These are phyloP conservation scores for Eudyptes chrysolophus DNA, from an alignment of 2,113 vertebrate species.

Conservation along the genomic window DNA sequence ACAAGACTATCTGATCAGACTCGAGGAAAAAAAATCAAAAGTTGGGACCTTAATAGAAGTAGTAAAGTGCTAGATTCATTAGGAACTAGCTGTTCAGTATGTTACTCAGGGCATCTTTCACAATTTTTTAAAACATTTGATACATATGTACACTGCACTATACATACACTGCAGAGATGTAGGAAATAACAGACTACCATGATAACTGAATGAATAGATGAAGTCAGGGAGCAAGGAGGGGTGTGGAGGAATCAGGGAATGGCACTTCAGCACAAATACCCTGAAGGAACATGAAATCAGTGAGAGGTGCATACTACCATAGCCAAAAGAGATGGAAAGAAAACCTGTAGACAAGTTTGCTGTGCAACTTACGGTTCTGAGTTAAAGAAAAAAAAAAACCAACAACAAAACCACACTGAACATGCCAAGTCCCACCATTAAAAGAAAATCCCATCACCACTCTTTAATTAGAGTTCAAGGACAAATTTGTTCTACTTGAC, in stretches of 20 bases:
- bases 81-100: background rate
- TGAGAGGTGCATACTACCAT: background rate
- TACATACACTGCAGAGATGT: background rate
- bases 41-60: background rate
- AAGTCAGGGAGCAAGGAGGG: background rate
- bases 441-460: background rate
- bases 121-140: background rate
- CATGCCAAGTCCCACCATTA: background rate
- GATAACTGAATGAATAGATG: background rate
- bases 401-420: background rate
- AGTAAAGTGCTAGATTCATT: background rate
- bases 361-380: background rate
- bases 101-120: background rate
- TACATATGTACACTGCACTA: background rate
- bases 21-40: background rate
- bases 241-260: background rate
- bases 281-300: background rate
- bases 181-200: background rate
- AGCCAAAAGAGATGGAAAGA: background rate
- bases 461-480: background rate
- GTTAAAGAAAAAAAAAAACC: background rate
- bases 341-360: background rate
- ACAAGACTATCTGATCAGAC: background rate
- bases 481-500: background rate
- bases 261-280: background rate